Evolutionary conservation across 2,797 vertebrate genomes (phyloP).

Genomic region (Babyrousa celebensis): DNA sequence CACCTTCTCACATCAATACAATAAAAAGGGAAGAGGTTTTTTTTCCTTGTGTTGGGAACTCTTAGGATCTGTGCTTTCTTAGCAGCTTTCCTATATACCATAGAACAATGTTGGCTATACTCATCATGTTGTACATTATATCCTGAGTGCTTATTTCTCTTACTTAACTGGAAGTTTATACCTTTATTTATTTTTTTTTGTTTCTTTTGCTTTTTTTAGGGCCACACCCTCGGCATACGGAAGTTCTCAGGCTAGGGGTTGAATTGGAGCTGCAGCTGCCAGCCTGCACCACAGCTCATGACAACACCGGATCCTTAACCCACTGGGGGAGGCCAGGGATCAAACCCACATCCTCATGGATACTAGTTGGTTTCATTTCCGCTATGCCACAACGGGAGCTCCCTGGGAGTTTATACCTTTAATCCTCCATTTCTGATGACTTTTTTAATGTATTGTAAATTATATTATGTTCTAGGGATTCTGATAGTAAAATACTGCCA

Average conservation of each 20-base stretch:
- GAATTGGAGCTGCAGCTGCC: too few relatives aligned
- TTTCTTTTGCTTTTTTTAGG: too few relatives aligned
- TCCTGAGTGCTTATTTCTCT: background rate
- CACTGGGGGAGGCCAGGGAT: too few relatives aligned
- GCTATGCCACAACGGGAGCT: too few relatives aligned
- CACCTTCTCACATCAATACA: background rate
- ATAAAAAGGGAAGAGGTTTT: too few relatives aligned
- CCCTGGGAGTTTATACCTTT: background rate
- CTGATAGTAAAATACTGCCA: conserved; percentile 88
- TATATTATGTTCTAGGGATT: conserved; percentile 86
- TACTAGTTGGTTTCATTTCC: too few relatives aligned
- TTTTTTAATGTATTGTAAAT: conserved; percentile 22
- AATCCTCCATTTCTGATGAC: background rate
- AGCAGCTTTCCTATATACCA: background rate
- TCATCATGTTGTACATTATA: background rate
- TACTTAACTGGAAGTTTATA: background rate
- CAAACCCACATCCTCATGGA: too few relatives aligned
- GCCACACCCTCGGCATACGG: too few relatives aligned
- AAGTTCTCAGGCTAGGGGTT: too few relatives aligned
- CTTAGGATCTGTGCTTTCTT: background rate
- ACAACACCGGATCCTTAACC: too few relatives aligned
- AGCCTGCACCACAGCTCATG: too few relatives aligned
- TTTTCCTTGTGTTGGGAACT: background rate
- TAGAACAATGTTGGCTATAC: too few relatives aligned
- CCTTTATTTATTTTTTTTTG: background rate